A percentile compares a stretch with the other conserved stretches of the same genome.
Evolutionary conservation across 2,113 vertebrate genomes (phyloP).

Genomic region (Oxyruncus cristatus): DNA sequence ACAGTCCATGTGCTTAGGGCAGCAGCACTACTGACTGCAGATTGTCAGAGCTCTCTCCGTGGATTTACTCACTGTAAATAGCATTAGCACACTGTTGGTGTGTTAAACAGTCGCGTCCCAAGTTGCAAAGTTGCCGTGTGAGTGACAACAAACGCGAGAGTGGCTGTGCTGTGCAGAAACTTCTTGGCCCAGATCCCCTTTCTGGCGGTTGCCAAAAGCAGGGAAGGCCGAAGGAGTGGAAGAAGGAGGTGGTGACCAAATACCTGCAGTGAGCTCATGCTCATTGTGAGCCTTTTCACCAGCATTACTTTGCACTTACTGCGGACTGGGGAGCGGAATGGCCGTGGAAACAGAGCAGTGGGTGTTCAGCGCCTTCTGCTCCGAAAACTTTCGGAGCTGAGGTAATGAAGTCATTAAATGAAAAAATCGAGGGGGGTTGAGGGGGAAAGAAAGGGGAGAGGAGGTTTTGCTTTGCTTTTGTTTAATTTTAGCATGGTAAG

Average conservation of each 20-base stretch:
- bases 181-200: background rate
- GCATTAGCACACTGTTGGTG: background rate
- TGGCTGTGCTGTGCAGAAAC: background rate
- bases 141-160: background rate
- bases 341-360: background rate
- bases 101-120: fast-evolving
- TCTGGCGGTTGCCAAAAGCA: background rate
- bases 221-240: background rate
- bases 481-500: background rate
- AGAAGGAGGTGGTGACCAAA: background rate
- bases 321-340: no score
- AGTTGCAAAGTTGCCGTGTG: background rate
- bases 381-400: background rate
- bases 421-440: fast-evolving
- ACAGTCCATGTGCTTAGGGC: background rate
- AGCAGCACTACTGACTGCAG: background rate
- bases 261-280: fast-evolving
- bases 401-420: background rate
- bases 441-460: background rate
- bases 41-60: background rate
- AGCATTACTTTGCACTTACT: background rate
- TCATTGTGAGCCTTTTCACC: background rate
- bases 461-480: background rate
- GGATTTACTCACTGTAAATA: background rate
- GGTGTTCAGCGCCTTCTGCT: background rate